Conservation (phyloP, 64 coral and sea anemone genomes). For the Pocillopora damicornis region DNA sequence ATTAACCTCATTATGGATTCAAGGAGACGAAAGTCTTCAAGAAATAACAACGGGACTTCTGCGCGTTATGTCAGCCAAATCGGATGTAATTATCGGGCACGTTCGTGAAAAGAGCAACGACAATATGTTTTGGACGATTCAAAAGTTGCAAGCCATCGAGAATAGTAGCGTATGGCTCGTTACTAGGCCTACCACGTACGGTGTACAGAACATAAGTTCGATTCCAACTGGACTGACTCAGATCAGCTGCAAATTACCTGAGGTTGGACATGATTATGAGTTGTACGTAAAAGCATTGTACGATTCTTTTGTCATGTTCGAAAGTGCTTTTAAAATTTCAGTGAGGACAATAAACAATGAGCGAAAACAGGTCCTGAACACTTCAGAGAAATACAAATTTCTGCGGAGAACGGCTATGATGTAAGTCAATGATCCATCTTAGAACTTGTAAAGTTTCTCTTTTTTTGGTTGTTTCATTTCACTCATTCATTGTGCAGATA, state of each 20-base stretch:
- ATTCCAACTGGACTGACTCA: background rate
- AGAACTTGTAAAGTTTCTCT: background rate
- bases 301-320: slow-evolving; percentile 35
- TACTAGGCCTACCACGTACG: background rate
- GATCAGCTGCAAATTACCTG: background rate
- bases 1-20: background rate
- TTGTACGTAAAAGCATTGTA: slow-evolving; percentile 11
- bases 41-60: background rate
- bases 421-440: background rate
- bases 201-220: background rate
- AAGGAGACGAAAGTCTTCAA: background rate
- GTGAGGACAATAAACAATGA: background rate
- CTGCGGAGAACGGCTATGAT: background rate
- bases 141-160: background rate
- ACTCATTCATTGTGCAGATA: no score
- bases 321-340: slow-evolving; percentile 8
- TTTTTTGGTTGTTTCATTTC: background rate
- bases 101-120: slow-evolving; percentile 6
- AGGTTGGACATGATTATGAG: background rate
- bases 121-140: slow-evolving; percentile 7
- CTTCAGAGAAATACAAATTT: no score
- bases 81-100: slow-evolving; percentile 8
- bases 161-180: background rate
- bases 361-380: background rate
- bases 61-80: background rate